These are phyloP conservation scores for Callopanchax toddi DNA, from an alignment of 2,113 vertebrate species.

Conservation along the genomic window DNA sequence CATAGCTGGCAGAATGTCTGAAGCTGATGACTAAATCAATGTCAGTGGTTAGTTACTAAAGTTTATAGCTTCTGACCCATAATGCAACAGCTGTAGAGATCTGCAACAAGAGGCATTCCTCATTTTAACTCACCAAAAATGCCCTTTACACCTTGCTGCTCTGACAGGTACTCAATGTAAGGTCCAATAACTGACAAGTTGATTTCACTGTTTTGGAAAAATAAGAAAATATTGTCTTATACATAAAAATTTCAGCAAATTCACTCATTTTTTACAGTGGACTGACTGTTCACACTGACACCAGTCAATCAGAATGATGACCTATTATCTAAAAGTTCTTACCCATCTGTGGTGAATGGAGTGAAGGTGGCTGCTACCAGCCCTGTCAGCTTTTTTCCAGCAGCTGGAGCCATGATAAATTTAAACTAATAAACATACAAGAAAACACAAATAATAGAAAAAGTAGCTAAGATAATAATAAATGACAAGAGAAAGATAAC, in stretches of 20 bases:
- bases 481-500: not conserved
- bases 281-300: not conserved
- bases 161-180: constrained; percentile 89
- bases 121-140: constrained; percentile 89
- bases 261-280: no score
- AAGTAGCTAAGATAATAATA: not conserved
- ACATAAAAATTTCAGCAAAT: no score
- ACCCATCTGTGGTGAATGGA: constrained; percentile 88
- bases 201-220: constrained; percentile 83
- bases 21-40: not conserved
- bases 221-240: constrained; percentile 32
- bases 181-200: constrained; percentile 83
- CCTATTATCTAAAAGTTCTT: constrained; percentile 25
- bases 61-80: not conserved
- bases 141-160: constrained; percentile 84
- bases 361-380: constrained; percentile 92
- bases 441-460: not conserved
- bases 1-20: not conserved
- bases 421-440: not conserved
- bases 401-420: constrained; percentile 72
- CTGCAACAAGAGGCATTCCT: not conserved
- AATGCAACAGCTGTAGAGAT: no score
- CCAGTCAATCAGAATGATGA: not conserved
- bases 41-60: not conserved
- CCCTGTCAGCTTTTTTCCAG: constrained; percentile 79